phyloP scores from a whole-genome alignment of 1,140 invertebrate genomes.

The Palaemon carinicauda region DNA sequence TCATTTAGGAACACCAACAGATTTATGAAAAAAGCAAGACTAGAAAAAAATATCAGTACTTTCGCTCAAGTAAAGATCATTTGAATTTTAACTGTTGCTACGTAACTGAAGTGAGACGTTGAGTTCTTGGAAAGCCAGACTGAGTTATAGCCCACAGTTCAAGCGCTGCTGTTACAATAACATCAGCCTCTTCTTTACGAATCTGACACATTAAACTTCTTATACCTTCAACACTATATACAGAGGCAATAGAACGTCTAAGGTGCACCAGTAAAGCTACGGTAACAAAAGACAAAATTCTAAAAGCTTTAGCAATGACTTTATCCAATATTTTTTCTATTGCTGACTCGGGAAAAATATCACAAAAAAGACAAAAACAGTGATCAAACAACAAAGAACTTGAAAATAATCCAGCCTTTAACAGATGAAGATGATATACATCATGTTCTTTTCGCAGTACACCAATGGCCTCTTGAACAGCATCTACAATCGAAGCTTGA shows the following conservation, averaged over 20 bases:
- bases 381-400: conserved; percentile 76
- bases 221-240: background rate
- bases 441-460: conserved; percentile 73
- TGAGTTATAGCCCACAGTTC: conserved; percentile 15
- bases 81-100: too few species aligned
- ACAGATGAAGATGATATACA: conserved; percentile 68
- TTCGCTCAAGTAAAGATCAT: too few species aligned
- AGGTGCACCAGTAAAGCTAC: conserved; percentile 69
- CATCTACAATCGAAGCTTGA: conserved; percentile 76
- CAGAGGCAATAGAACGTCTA: background rate
- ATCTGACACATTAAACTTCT: background rate
- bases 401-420: conserved; percentile 13
- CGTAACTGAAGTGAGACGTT: too few species aligned
- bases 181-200: conserved; percentile 31
- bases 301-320: conserved; percentile 81
- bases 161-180: conserved; percentile 18
- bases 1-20: too few species aligned
- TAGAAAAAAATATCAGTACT: too few species aligned
- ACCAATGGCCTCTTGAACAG: conserved; percentile 74
- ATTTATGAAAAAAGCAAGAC: too few species aligned
- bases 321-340: conserved; percentile 89
- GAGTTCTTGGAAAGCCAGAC: too few species aligned
- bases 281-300: conserved; percentile 81
- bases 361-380: conserved; percentile 81
- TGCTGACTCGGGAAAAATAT: conserved; percentile 78